Base-by-base conservation (phyloP, 92 coral and sea anemone species). In the Muricea muricata region DNA sequence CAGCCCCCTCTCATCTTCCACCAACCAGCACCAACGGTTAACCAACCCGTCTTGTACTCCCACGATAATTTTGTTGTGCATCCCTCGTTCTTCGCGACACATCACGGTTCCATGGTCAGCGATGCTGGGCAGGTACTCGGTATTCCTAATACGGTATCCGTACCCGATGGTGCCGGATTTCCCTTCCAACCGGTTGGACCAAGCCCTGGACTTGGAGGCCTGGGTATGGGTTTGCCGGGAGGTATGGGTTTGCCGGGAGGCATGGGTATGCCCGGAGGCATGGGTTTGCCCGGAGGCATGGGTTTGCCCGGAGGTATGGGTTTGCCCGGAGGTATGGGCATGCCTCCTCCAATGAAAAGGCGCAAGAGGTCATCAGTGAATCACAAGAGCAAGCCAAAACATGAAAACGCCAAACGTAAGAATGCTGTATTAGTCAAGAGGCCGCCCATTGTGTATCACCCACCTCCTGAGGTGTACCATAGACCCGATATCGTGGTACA, bases 61-160 rank as follows among this genome's bases (percentile, higher is more conserved):
- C 99, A 97, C 48, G 99, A 97, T 77, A 94, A 97, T 37, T 97
- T 97, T 70, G 94, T 93, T 8, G 98, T 97, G 2, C 99, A 97
- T 56, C 99, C 99, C 4, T 84, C 98, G 34, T 93, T 88, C 90
- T 97, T 90, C 71, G 98, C 99, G 4, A 88, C 98, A 6, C 99
- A 97, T 80, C 99, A 92, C 54, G 99, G 99, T 34, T 97, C 99
- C 21, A 88, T 97, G 37, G 99, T 97, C 41, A 89, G 99, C 11
- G 99, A 97, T 89, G 94, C 91, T 55, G 99, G 99, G 42, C 98
- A 94, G 66, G 90, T 94, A 21, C 88, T 97, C 25, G 99, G 99
- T 17, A 89, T 97, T 10, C 99, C 99, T 4, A 97, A 97, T 77
- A 93, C 94, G 46, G 93, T 97, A 21, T 92, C 99, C 17, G 94